Percentiles rank a stretch among this genome's conserved stretches.
These are phyloP conservation scores for Hecatera dysodea DNA, from an alignment of 2,888 invertebrate species.

Conservation along the genomic window DNA sequence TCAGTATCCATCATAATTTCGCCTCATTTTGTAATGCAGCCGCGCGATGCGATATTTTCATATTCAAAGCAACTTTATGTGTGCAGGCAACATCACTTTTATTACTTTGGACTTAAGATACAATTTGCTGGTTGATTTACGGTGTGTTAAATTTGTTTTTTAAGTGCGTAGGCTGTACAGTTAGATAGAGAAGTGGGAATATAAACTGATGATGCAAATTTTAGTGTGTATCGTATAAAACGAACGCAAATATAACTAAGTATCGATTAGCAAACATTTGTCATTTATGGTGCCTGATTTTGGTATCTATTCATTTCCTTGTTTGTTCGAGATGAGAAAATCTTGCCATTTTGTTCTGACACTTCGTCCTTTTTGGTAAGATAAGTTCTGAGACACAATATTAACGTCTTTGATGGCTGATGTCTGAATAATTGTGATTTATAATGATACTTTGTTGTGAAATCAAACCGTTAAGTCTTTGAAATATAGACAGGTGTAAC, in stretches of 20 bases:
- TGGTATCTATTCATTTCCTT: slow-evolving; percentile 11
- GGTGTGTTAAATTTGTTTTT: slow-evolving; percentile 66
- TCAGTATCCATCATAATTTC: slow-evolving; percentile 90
- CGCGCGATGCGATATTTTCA: slow-evolving; percentile 83
- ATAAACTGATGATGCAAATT: slow-evolving; percentile 70
- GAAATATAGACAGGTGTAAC: neutral
- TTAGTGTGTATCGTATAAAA: slow-evolving; percentile 48
- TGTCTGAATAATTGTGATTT: neutral
- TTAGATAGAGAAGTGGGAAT: slow-evolving; percentile 76
- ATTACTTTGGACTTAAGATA: slow-evolving; percentile 66
- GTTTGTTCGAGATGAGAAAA: slow-evolving; percentile 3
- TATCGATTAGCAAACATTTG: slow-evolving; percentile 42
- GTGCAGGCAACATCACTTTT: slow-evolving; percentile 64
- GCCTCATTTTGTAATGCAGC: slow-evolving; percentile 88
- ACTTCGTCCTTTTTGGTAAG: neutral
- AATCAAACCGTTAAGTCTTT: neutral
- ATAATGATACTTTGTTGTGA: neutral
- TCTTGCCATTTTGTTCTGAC: neutral
- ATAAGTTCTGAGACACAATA: neutral
- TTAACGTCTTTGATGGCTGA: neutral
- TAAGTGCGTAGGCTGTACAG: slow-evolving; percentile 76
- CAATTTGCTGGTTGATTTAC: slow-evolving; percentile 62
- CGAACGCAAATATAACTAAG: slow-evolving; percentile 38
- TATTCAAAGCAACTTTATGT: slow-evolving; percentile 75
- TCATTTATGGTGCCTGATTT: slow-evolving; percentile 42